These are phyloP conservation scores for Drosophila nigritarsus DNA, from an alignment of 2,888 invertebrate species.

Conservation along the genomic window DNA sequence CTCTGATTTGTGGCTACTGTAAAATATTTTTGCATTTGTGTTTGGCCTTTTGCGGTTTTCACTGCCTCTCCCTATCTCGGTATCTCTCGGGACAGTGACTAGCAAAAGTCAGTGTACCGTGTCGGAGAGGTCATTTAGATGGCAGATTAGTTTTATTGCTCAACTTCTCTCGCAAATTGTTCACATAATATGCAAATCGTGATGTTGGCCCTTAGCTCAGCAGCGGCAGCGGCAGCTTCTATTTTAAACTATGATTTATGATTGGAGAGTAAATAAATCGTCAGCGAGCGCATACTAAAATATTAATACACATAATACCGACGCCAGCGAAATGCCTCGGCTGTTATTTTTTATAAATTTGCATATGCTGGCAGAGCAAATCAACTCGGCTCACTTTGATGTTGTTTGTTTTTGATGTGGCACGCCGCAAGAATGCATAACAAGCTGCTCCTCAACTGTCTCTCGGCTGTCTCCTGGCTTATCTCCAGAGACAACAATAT, in stretches of 20 bases:
- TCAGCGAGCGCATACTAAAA: constrained; percentile 5
- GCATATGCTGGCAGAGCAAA: constrained; percentile 54
- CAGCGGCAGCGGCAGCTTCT: not conserved
- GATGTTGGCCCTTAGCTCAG: constrained; percentile 48
- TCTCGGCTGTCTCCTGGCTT: constrained; percentile 14
- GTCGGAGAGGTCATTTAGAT: constrained; percentile 72
- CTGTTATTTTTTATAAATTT: constrained; percentile 31
- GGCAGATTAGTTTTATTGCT: constrained; percentile 78
- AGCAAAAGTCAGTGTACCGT: constrained; percentile 68
- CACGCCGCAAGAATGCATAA: constrained; percentile 51
- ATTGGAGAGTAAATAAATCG: constrained; percentile 11
- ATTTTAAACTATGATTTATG: constrained; percentile 52
- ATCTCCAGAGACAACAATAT: constrained; percentile 37
- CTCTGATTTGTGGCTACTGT: constrained; percentile 52
- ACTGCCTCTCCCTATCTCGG: not conserved
- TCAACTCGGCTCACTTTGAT: constrained; percentile 53
- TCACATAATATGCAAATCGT: constrained; percentile 77
- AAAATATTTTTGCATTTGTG: constrained; percentile 14
- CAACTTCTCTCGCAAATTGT: constrained; percentile 75
- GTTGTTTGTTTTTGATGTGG: constrained; percentile 58
- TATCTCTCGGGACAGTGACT: constrained; percentile 38
- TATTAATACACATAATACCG: constrained; percentile 22
- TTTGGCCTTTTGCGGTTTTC: constrained; percentile 49
- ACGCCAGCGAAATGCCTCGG: not conserved
- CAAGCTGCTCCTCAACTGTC: constrained; percentile 20